Base-by-base conservation (phyloP, 2,888 invertebrate genomes). In the Dryobota labecula region DNA sequence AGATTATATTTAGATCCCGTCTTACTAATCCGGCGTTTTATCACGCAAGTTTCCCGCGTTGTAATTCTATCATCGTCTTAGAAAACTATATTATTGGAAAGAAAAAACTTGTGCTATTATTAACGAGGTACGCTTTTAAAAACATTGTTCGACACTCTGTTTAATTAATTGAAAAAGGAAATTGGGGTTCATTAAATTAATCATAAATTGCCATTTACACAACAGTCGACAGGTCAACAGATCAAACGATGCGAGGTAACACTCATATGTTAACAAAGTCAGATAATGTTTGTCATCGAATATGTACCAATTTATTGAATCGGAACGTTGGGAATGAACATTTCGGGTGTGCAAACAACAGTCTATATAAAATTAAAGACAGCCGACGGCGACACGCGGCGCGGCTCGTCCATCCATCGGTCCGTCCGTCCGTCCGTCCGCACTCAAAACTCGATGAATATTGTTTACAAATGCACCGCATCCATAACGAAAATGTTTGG, bases 391-490 rank as follows among this genome's bases (percentile, higher is more conserved):
- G 81, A 86, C 76, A 83, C 74, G 76, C 78, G 61, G 61, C 47
- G 18, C 41, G 73, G 72, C 68, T 74, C 74, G 80, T 70, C 71
- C 79, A 79, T 77, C 83, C 82, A 82, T 51, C 71, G 63, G 18
- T 80, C 86, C 86, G 81, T 87, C 84, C 86, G 84, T 84, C 84
- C 84, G 83, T 87, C 85, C 86, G 83, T 87, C 84, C 86, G 77
- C 85, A 80, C 78, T 81, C 83, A 64, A 76, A 80, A 86, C 79
- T 79, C 88, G 80, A 88, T 88, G 90, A 90, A 91, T 91, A 91
- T 93, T 93, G 91, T 93, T 93, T 93, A 91, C 91, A 90, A 93
- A 93, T 93, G 90, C 89, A 91, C 86, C 87, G 80, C 90, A 91
- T 93, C 89, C 90, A 92, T 93, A 92, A 92, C 89, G 87, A 86